Conservation (phyloP, 2,113 vertebrate genomes). For the Tragelaphus strepsiceros region DNA sequence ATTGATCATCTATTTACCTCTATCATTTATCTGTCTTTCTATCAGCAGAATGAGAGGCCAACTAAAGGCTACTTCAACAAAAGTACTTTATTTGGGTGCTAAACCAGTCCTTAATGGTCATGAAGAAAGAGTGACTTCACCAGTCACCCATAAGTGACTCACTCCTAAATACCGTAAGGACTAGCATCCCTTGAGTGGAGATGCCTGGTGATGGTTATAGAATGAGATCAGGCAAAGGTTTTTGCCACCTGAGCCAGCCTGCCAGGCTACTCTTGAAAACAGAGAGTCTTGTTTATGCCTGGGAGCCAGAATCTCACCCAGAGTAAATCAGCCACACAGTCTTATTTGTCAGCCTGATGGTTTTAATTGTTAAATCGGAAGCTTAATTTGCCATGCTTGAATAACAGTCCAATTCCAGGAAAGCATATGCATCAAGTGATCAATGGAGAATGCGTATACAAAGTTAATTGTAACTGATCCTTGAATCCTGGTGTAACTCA, state of each 20-base stretch:
- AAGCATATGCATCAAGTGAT: constrained; percentile 71
- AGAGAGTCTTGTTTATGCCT: constrained; percentile 39
- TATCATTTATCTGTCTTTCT: not conserved
- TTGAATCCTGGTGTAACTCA: constrained; percentile 55
- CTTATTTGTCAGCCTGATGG: constrained; percentile 70
- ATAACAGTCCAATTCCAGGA: constrained; percentile 71
- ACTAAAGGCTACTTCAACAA: not conserved
- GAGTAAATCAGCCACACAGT: constrained; percentile 63
- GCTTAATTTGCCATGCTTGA: constrained; percentile 77
- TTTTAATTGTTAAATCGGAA: constrained; percentile 77
- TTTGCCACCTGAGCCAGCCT: not conserved
- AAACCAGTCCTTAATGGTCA: not conserved
- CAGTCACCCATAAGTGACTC: not conserved
- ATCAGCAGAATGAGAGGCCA: not conserved
- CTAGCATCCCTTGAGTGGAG: not conserved
- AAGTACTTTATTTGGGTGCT: not conserved
- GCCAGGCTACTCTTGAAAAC: not conserved
- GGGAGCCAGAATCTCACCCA: constrained; percentile 41
- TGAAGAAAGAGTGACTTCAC: not conserved
- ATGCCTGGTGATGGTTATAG: not conserved
- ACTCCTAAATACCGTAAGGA: not conserved
- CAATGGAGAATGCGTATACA: constrained; percentile 45
- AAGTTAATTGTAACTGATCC: constrained; percentile 55
- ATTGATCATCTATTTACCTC: not conserved
- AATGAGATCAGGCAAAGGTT: not conserved